These are phyloP conservation scores for Leptarthrus brevirostris DNA, from an alignment of 2,888 invertebrate species.

Conservation along the genomic window DNA sequence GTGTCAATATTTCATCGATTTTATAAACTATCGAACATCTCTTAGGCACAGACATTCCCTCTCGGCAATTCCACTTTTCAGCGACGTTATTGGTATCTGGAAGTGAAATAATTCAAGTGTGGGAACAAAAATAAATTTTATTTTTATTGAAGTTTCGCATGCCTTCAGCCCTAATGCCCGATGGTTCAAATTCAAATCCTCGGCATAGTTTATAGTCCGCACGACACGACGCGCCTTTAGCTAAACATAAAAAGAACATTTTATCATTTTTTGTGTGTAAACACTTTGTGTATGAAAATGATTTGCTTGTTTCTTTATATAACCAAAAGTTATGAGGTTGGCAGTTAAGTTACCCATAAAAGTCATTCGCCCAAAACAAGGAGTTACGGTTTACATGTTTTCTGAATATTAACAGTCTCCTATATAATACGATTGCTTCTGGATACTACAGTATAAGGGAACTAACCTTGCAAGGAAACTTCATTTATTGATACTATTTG, in stretches of 20 bases:
- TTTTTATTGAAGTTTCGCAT: constrained; percentile 32
- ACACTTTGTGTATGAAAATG: background rate
- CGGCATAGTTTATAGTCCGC: constrained; percentile 23
- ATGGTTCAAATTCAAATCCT: constrained; percentile 26
- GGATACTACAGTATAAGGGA: too few relatives aligned
- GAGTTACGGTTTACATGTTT: too few relatives aligned
- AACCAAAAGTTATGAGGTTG: constrained; percentile 17
- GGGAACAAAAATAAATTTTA: constrained; percentile 31
- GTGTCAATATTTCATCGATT: constrained; percentile 6
- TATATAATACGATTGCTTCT: too few relatives aligned
- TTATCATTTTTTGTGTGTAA: too few relatives aligned
- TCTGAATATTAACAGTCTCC: too few relatives aligned
- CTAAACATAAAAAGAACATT: constrained; percentile 8
- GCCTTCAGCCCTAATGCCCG: constrained; percentile 3
- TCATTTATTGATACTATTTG: too few relatives aligned
- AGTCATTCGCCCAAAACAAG: too few relatives aligned
- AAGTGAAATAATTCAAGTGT: too few relatives aligned
- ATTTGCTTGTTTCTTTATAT: constrained; percentile 3
- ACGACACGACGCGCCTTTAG: background rate
- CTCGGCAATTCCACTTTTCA: background rate
- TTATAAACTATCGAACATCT: background rate
- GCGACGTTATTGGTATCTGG: too few relatives aligned
- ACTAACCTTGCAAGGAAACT: too few relatives aligned
- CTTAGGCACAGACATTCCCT: too few relatives aligned
- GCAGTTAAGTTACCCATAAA: background rate